Base-by-base conservation (phyloP, 2,888 invertebrate genomes). In the Diadegma fenestrale region DNA sequence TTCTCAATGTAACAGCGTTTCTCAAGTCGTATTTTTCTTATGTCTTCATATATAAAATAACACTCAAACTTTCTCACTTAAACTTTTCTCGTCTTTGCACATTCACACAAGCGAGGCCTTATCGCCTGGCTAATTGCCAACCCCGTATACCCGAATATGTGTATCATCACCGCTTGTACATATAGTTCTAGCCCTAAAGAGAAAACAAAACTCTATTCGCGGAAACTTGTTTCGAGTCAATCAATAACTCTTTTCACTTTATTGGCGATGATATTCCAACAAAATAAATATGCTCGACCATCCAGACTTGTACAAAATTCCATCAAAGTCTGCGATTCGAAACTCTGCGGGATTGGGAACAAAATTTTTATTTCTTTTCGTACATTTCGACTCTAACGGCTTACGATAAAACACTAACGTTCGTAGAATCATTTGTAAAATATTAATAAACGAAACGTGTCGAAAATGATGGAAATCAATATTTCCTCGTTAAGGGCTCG, bases 141-240 rank as follows among this genome's bases (percentile, higher is more conserved):
- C 87, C 89, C 88, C 89, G 88, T 89, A 90, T 88, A 85, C 85
- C 89, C 89, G 89, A 90, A 89, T 88, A 89, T 89, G 89, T 90
- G 89, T 89, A 89, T 88, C 88, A 89, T 88, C 88, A 87, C 88
- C 87, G 73, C 58, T 80, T 51, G 54, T 72, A 30, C 51, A 68
- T 51, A 63, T 51, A 63, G 61, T 54, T 58, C 19, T 61, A 66
- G 30, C 54, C n/a, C 54, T 14, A 37, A 43, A 26, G 26, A 19
- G 43, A 58, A 68, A 54, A 68, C 58, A 30, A 43, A 26, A n/a
- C n/a, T n/a, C 63, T 41, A 41, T n/a, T 45, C 19, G 43, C 48
- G 8, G 22, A 69, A 78, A 61, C 51, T n/a, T 30, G 0, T 45
- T 14, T 54, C 33, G 48, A 22, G 17, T 45, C 30, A 45, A 5